Evolutionary conservation across 30 jellyfish, hydroid and myxozoan genomes (phyloP).

Genomic region (Clytia hemisphaerica): DNA sequence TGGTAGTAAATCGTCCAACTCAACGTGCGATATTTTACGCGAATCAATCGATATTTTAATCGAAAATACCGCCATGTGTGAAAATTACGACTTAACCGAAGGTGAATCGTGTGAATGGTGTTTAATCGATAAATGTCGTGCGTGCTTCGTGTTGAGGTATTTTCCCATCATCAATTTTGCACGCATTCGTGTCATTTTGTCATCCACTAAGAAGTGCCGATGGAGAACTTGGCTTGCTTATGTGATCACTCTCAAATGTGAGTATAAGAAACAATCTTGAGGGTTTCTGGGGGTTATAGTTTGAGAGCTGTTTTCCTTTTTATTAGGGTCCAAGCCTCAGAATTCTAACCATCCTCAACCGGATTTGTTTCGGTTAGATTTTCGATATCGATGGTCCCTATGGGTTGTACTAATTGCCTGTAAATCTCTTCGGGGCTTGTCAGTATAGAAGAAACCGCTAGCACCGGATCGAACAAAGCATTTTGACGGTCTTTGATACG

Average conservation of each 20-base stretch:
- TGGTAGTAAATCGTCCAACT: neutral
- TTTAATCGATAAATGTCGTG: constrained; percentile 68
- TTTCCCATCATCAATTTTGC: constrained; percentile 59
- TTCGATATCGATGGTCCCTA: no score
- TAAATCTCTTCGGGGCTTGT: no score
- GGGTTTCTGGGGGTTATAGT: neutral
- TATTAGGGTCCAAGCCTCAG: no score
- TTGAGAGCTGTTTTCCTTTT: neutral
- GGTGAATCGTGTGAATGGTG: constrained; percentile 46
- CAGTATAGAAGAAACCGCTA: no score
- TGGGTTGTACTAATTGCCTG: no score
- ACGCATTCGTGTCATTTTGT: constrained; percentile 60
- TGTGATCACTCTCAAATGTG: constrained; percentile 67
- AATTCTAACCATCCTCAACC: no score
- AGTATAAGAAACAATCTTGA: neutral
- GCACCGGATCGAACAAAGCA: no score
- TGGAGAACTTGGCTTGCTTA: constrained; percentile 95
- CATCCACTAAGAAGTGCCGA: constrained; percentile 76
- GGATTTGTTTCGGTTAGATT: no score
- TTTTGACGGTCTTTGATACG: no score
- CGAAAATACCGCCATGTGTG: constrained; percentile 15
- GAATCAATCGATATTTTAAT: neutral
- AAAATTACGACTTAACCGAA: neutral
- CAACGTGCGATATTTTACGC: neutral
- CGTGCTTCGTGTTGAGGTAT: constrained; percentile 69